Evolutionary conservation across 2,888 invertebrate species (phyloP), one percentile per base, ranked within the genome.

Genomic region (Plagodis pulveraria): DNA sequence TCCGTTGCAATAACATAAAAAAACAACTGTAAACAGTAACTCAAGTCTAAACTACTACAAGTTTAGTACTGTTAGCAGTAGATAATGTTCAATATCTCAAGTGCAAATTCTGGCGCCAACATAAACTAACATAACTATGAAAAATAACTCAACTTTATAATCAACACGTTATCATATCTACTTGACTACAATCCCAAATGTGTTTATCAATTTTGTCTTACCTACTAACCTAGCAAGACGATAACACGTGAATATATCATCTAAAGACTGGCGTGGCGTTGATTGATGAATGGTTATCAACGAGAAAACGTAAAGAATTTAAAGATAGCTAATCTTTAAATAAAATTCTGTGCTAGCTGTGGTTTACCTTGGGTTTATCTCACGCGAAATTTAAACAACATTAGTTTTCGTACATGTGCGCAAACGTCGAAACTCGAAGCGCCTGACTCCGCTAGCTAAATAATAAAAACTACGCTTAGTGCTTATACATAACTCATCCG

Each of bases 161-260:
- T 58, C 50, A 49, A 53, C 46, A 7, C 43, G 32, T 61, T 57
- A 51, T 61, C 62, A 58, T 46, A 41, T 50, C 11, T 44, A 41
- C 53, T 22, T 44, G 22, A 56, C 34, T 51, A 61, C 58, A 54
- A 54, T 52, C 42, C 58, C 49, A 43, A 58, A 41, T 64, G 62
- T 71, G 63, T 62, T 54, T 50, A 63, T 45, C 51, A 56, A 47
- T 56, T 66, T 68, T 74, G 77, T 79, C 72, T 88, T 84, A 86
- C 89, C 86, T 66, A 83, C 84, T 87, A 85, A 89, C 87, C 87
- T 76, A 86, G 76, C 79, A 72, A 74, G 68, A 66, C 70, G 83
- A 85, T 86, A 84, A 78, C 65, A 56, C 44, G 41, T 42, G 44
- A 50, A 12, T 45, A 45, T 58, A 63, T 66, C 63, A 52, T 66